Evolutionary conservation across 2,888 invertebrate species (phyloP), one percentile per base, ranked within the genome.

Genomic region (Mythimna ferrago): DNA sequence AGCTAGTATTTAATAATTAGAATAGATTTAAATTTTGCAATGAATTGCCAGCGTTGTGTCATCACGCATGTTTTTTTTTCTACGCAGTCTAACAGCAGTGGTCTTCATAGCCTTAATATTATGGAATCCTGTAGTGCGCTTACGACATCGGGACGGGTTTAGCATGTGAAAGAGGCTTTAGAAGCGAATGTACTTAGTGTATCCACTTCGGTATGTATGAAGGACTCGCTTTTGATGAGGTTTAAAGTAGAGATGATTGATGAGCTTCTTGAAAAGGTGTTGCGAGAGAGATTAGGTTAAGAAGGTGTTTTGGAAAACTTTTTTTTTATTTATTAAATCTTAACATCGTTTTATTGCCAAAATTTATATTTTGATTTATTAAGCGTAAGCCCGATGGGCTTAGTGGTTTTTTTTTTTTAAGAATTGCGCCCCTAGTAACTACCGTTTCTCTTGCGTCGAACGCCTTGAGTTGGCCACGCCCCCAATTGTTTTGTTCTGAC

Each of bases 121-220:
- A 58, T 35, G 19, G 9, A 57, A 57, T 35, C 32, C 6, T 57
- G 16, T 58, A 58, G 7, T 32, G 66, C 65, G 58, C 64, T 73
- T 70, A 60, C 68, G 74, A 81, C 71, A 75, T 74, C 35, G 58
- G 32, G 66, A 64, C 66, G 68, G 41, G 56, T 21, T 83, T 72
- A 77, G 75, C 82, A 68, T 81, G 53, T 71, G 69, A 79, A 79
- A 53, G 41, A 38, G 56, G 35, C 58, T 74, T 73, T 78, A 71
- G 21, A 10, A 10, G 19, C 16, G 21, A 62, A 54, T 48, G 21
- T 72, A 74, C 58, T 80, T 26, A 60, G 9, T 32, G 41, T 51
- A 56, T 14, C 62, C 48, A 48, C 48, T 48, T 48, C 48, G 16
- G 16, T 44, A 6, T 21, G 10, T 32, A 44, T 54, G n/a, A 2